A percentile compares a stretch with the other conserved stretches of the same genome.
phyloP scores from a whole-genome alignment of 2,797 vertebrate species.

The Clarias platycephalus region DNA sequence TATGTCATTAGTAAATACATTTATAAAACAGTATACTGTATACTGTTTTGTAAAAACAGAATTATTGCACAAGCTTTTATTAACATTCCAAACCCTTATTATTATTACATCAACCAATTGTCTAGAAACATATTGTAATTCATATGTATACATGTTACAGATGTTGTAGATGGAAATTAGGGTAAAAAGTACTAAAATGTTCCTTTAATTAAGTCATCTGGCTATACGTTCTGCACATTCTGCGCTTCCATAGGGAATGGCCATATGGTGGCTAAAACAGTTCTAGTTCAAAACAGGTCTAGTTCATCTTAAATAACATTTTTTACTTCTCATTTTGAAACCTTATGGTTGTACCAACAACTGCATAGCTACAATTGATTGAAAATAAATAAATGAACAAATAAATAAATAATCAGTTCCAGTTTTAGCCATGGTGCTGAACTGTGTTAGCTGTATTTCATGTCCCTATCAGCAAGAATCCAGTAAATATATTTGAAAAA shows the following conservation, averaged over 20 bases:
- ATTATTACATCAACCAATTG: neutral
- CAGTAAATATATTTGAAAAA: neutral
- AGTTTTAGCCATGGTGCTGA: neutral
- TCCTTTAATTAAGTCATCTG: neutral
- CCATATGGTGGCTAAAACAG: constrained; percentile 24
- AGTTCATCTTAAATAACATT: neutral
- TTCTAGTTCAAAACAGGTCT: neutral
- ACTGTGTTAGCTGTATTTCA: too few species aligned
- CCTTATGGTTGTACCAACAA: neutral
- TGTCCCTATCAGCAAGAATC: neutral
- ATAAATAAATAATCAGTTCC: neutral
- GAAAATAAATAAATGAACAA: neutral
- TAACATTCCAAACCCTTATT: neutral
- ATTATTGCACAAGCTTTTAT: neutral
- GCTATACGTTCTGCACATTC: neutral
- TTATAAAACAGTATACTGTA: too few species aligned
- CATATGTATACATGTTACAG: neutral
- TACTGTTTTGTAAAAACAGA: neutral
- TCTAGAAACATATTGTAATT: neutral
- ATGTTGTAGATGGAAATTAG: neutral
- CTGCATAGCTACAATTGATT: neutral
- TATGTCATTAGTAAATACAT: neutral
- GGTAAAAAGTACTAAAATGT: neutral
- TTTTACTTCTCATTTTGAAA: neutral
- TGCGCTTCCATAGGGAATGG: neutral